These are phyloP conservation scores for Ibycter americanus DNA, from an alignment of 2,797 vertebrate species.

Conservation along the genomic window DNA sequence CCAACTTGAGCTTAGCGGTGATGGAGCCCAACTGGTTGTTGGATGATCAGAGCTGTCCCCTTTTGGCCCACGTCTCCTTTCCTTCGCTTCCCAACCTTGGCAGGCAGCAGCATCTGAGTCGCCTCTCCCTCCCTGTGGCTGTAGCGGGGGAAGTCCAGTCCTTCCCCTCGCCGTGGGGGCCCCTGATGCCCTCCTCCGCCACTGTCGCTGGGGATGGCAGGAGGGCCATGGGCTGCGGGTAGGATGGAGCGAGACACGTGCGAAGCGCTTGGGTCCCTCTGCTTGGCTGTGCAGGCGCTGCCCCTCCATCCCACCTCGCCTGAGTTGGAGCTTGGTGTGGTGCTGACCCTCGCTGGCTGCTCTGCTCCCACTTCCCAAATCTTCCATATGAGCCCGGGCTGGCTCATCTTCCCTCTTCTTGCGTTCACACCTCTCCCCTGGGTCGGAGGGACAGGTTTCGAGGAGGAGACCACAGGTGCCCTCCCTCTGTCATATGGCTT, in stretches of 20 bases:
- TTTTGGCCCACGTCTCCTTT: not conserved
- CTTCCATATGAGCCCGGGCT: not conserved
- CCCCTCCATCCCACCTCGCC: not conserved
- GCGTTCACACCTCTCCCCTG: not conserved
- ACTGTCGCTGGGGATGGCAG: not conserved
- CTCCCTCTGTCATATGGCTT: not conserved
- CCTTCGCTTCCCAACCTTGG: not conserved
- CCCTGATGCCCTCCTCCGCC: not conserved
- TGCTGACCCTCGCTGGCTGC: not conserved
- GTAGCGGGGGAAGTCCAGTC: not conserved
- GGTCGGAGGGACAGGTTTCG: rapidly evolving
- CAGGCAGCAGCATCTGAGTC: not conserved
- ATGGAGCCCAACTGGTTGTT: not conserved
- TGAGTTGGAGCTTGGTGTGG: not conserved
- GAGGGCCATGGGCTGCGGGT: rapidly evolving
- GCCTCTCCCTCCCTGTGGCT: rapidly evolving
- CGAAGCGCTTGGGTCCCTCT: not conserved
- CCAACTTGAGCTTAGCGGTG: rapidly evolving
- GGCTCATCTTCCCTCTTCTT: not conserved
- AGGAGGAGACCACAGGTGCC: not conserved
- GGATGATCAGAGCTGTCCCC: rapidly evolving
- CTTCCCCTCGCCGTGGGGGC: not conserved
- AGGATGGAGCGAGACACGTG: rapidly evolving
- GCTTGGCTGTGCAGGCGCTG: not conserved
- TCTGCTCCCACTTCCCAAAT: not conserved